Percentiles rank a stretch among this genome's conserved stretches.
Evolutionary conservation across 2,888 invertebrate genomes (phyloP).

Genomic region (Cantharis nigra): DNA sequence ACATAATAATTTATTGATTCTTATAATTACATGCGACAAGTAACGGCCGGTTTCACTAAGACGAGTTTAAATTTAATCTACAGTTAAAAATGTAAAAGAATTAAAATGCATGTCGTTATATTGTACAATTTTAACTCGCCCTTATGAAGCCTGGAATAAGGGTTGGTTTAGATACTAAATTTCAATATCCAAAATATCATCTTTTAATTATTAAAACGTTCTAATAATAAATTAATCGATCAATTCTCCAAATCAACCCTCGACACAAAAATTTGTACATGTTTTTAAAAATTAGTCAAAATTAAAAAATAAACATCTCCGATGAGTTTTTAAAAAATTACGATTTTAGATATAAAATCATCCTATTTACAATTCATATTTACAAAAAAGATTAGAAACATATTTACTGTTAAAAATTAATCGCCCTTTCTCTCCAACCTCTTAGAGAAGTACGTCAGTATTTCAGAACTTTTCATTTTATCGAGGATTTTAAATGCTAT

Average conservation of each 20-base stretch:
- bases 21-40: background rate
- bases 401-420: background rate
- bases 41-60: background rate
- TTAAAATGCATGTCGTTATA: no score
- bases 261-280: background rate
- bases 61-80: no score
- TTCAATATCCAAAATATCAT: background rate
- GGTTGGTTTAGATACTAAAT: background rate
- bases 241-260: background rate
- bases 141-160: background rate
- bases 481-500: background rate
- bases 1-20: background rate
- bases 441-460: background rate
- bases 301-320: background rate
- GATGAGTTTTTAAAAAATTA: background rate
- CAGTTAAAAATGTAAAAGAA: no score
- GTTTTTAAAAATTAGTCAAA: background rate
- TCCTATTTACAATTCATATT: background rate
- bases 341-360: background rate
- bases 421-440: background rate
- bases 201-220: background rate
- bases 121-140: no score
- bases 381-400: background rate
- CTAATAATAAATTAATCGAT: background rate
- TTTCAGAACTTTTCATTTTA: background rate